phyloP scores from a whole-genome alignment of 2,797 vertebrate species.

The Tapirus indicus region DNA sequence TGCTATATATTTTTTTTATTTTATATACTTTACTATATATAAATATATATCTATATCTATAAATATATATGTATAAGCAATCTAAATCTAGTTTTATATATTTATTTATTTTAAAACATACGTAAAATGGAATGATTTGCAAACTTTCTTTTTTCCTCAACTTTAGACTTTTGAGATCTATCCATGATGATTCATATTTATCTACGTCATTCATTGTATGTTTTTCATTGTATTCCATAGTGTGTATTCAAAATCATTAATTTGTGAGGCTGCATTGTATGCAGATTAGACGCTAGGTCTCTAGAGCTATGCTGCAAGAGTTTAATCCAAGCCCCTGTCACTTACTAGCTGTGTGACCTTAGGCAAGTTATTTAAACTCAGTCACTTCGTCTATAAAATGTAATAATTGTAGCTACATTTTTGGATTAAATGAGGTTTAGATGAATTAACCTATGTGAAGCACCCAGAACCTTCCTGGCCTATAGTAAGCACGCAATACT shows the following conservation, averaged over 20 bases:
- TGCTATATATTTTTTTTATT: neutral
- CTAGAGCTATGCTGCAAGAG: neutral
- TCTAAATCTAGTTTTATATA: neutral
- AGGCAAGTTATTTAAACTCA: neutral
- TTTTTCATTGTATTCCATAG: neutral
- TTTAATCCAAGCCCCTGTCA: neutral
- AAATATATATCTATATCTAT: neutral
- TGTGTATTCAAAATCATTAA: neutral
- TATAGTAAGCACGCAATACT: accelerated
- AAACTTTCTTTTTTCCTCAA: neutral
- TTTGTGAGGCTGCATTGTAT: neutral
- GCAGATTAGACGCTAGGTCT: neutral
- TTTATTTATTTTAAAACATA: neutral
- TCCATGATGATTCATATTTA: neutral
- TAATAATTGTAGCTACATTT: neutral
- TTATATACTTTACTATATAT: neutral
- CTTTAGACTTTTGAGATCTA: neutral
- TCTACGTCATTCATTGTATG: neutral
- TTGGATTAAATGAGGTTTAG: neutral
- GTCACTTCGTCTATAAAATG: neutral
- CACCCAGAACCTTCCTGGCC: neutral
- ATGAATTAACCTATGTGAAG: neutral
- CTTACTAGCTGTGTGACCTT: neutral
- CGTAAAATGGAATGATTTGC: neutral
- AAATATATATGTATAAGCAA: neutral